Base-by-base conservation (phyloP, 2,888 invertebrate species). In the Marasmarcha lunaedactyla region DNA sequence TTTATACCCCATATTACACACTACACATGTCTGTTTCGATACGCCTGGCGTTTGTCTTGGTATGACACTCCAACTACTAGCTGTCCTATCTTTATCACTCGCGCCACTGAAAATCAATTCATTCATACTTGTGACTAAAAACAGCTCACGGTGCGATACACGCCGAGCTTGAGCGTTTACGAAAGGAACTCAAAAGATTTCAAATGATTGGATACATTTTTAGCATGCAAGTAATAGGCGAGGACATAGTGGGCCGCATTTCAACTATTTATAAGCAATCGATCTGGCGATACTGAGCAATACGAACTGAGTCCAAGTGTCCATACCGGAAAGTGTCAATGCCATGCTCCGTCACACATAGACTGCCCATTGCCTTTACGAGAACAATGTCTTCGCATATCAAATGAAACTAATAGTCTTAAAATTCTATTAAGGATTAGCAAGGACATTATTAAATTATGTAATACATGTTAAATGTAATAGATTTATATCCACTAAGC, bases 291-390 rank as follows among this genome's bases (percentile, higher is more conserved):
- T 30, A 30, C 30, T 20, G 7, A 5, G 20, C 20, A 5, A 20
- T 20, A 20, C 20, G 20, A 20, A 20, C 7, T n/a, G 10, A 30
- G 43, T 42, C 41, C 42, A 45, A 45, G 38, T 45, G 41, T 40
- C 40, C 42, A 34, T 46, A 49, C 53, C 52, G 56, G 54, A 55
- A 55, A 51, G 55, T 56, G 54, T 57, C 57, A 58, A 55, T 57
- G 54, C 51, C 55, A 50, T 47, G 46, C 46, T 43, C 42, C 36
- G 40, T 30, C 42, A 20, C 20, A 20, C 20, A 30, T 46, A 34
- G 30, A 41, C 45, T 46, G 44, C 47, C 48, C 51, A 52, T 55
- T 52, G 52, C 44, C 46, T 49, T 48, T 45, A 46, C 39, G 42
- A 54, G 51, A 52, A 48, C 47, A 51, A 43, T 40, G 37, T 27